Conservation (phyloP, 2,797 vertebrate species). For the Gymnothorax javanicus region DNA sequence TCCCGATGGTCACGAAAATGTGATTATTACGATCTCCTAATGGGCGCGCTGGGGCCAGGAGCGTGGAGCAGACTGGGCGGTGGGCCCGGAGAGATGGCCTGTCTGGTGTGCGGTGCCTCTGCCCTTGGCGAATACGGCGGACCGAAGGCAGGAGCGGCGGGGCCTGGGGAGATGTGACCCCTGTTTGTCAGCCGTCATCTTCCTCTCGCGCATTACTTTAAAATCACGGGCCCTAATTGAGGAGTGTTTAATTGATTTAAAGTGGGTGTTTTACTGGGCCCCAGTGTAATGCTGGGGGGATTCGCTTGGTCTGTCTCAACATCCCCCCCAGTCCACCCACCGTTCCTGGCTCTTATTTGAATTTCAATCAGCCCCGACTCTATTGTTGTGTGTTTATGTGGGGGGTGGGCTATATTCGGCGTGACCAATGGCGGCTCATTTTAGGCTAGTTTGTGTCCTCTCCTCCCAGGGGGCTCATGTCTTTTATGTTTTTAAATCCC, state of each 20-base stretch:
- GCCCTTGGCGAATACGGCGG: no score
- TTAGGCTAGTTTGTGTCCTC: conserved; percentile 61
- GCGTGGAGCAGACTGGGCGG: not conserved
- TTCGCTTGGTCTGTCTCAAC: not conserved
- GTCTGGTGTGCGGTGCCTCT: conserved; percentile 25
- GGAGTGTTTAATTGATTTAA: conserved; percentile 72
- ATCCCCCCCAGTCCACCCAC: conserved; percentile 38
- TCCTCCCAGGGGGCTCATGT: conserved; percentile 59
- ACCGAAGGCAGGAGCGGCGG: not conserved
- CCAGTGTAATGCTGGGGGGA: conserved; percentile 49
- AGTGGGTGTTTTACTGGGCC: conserved; percentile 67
- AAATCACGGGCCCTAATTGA: conserved; percentile 67
- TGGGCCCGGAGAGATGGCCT: conserved; percentile 16
- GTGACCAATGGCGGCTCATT: conserved; percentile 66
- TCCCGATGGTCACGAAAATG: conserved; percentile 34
- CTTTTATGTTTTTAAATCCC: conserved; percentile 58
- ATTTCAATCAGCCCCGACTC: conserved; percentile 72
- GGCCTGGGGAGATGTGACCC: conserved; percentile 16
- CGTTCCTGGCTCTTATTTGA: conserved; percentile 62
- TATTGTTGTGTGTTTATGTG: conserved; percentile 62
- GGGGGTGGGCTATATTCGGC: conserved; percentile 57
- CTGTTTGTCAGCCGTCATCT: conserved; percentile 29
- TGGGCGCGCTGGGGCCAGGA: conserved; percentile 25
- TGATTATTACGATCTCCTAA: conserved; percentile 21
- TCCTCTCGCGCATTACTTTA: conserved; percentile 49